phyloP scores from a whole-genome alignment of 2,113 vertebrate species.

The Ailurus styani region DNA sequence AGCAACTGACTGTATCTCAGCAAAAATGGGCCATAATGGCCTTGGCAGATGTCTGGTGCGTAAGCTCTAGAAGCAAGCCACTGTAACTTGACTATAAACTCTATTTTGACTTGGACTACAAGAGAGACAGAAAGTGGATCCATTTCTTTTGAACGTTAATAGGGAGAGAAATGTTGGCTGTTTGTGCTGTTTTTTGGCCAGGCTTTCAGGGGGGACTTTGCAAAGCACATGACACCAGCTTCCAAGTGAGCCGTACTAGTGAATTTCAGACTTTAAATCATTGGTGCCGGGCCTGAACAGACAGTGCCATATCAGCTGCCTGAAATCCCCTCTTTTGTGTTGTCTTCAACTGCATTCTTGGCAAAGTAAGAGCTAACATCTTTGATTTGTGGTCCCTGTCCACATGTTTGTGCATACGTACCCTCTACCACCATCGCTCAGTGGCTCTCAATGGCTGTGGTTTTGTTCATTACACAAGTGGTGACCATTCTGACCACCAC shows the following conservation, averaged over 20 bases:
- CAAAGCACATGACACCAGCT: neutral
- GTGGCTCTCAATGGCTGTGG: neutral
- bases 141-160: neutral
- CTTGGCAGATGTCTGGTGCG: neutral
- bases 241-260: neutral
- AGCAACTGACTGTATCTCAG: neutral
- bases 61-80: neutral
- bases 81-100: neutral
- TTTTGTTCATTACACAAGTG: neutral
- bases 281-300: neutral
- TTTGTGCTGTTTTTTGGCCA: neutral
- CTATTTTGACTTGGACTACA: neutral
- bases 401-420: rapidly evolving
- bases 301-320: neutral
- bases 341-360: neutral
- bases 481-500: neutral
- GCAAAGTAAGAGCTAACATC: neutral
- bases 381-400: neutral
- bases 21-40: neutral
- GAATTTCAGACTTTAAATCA: neutral
- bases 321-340: neutral
- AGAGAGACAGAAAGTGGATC: neutral
- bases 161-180: neutral
- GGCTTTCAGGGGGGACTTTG: neutral
- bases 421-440: neutral